Base-by-base conservation (phyloP, 2,113 vertebrate species). In the Cyphomyrus plagiostoma region DNA sequence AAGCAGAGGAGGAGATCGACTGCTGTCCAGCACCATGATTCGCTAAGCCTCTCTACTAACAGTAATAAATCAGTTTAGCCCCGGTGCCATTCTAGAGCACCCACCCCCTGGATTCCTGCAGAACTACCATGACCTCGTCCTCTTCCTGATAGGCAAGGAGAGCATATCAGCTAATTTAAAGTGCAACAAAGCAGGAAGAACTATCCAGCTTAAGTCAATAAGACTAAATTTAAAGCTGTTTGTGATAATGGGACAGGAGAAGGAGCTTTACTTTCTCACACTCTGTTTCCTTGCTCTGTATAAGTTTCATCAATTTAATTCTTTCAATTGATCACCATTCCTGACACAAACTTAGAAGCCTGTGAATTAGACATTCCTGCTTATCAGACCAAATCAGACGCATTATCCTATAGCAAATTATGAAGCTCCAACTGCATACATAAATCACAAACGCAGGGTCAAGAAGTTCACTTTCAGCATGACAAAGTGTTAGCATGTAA, bases 1-100 rank as follows among this genome's bases (percentile, higher is more conserved):
- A 89, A 92, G 74, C 52, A 74, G 88, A 90, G 89, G 50, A 89
- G 91, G 89, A 35, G 92, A 93, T 94, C 90, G 90, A 88, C 91
- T 17, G 15, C 30, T 2, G 42, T 8, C 70, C 35, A 74, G 82
- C 89, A 87, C 89, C 45, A 26, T 92, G 93, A 93, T 92, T 91
- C 90, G 58, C 88, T 88, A 83, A 93, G 56, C 84, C 88, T 91
- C 11, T 85, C 21, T 46, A 89, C 88, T 77, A 77, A 87, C 39
- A 86, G 15, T 45, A 45, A 58, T 93, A 91, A 91, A 93, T 92
- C 70, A 90, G 86, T 74, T 80, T 42, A 89, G 26, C 30, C 4
- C 21, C 9, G 19, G n/a, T 23, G 82, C 26, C 80, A 53, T 91
- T 52, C 45, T 89, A 87, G 53, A 46, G 86, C 90, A 30, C 88